phyloP scores from a whole-genome alignment of 2,113 vertebrate genomes.

The Pica pica region DNA sequence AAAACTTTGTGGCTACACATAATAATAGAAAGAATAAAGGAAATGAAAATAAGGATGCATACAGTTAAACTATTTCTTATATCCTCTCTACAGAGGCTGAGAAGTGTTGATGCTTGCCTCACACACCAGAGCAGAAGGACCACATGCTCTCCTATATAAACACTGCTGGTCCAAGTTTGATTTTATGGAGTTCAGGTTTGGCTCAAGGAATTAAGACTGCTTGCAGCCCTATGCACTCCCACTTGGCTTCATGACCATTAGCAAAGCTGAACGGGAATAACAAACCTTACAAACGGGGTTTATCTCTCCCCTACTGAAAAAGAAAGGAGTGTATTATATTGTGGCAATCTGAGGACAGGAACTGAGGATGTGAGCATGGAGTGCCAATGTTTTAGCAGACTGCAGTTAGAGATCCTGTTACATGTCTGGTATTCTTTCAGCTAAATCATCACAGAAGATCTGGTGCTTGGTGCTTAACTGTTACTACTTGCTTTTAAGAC shows the following conservation, averaged over 20 bases:
- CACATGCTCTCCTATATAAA: neutral
- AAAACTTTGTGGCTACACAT: neutral
- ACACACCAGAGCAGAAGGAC: constrained; percentile 10
- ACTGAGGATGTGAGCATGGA: neutral
- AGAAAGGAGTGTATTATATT: neutral
- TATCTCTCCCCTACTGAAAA: neutral
- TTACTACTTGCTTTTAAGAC: neutral
- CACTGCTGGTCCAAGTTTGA: neutral
- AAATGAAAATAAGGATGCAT: constrained; percentile 15
- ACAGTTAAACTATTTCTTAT: constrained; percentile 4
- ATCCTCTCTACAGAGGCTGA: neutral
- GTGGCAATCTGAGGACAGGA: neutral
- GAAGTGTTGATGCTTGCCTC: neutral
- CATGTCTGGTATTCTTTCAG: neutral
- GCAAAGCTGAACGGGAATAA: neutral
- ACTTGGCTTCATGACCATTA: neutral
- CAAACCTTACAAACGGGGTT: neutral
- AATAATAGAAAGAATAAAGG: neutral
- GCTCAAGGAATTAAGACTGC: constrained; percentile 3
- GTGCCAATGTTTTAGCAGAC: neutral
- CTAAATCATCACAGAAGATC: neutral
- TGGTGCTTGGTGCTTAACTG: neutral
- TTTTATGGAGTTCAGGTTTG: constrained; percentile 4
- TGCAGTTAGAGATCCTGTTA: neutral
- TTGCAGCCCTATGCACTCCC: neutral